Conservation (phyloP, 2,113 vertebrate species). For the Cyprinodon brontotheroides region DNA sequence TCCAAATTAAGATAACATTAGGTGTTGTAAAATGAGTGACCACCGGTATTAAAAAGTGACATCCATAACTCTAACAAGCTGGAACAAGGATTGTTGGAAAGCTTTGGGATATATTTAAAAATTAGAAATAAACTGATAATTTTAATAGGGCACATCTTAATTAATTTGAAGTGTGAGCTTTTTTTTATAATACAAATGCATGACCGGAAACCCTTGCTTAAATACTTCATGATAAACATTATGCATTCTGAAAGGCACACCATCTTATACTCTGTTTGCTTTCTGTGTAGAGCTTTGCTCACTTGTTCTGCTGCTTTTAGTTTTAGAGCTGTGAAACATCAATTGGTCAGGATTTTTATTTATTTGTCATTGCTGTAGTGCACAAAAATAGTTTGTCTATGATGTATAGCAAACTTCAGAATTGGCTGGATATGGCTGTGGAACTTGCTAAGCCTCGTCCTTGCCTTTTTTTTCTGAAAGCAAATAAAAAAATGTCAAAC, state of each 20-base stretch:
- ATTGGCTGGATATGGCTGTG: conserved; percentile 42
- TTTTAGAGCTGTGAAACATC: conserved; percentile 4
- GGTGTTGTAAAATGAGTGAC: too few species aligned
- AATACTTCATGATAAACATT: background rate
- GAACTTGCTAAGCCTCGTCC: conserved; percentile 51
- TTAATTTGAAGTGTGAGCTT: background rate
- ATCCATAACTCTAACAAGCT: background rate
- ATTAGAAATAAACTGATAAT: background rate
- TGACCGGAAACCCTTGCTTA: background rate
- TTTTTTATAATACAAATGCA: background rate
- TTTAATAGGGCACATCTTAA: background rate
- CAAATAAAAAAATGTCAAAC: conserved; percentile 66
- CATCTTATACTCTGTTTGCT: background rate
- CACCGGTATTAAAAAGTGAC: too few species aligned
- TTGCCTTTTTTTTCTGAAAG: conserved; percentile 62
- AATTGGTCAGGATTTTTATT: conserved; percentile 12
- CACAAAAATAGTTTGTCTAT: conserved; percentile 55
- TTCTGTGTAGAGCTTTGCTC: background rate
- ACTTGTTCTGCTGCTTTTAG: conserved; percentile 21
- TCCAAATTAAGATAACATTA: too few species aligned
- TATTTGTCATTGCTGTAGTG: conserved; percentile 22
- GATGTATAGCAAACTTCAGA: conserved; percentile 28
- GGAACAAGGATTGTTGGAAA: too few species aligned
- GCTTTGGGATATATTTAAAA: background rate
- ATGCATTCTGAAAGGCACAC: background rate